These are phyloP conservation scores for Aphodius granarius DNA, from an alignment of 2,888 invertebrate genomes.

Conservation along the genomic window DNA sequence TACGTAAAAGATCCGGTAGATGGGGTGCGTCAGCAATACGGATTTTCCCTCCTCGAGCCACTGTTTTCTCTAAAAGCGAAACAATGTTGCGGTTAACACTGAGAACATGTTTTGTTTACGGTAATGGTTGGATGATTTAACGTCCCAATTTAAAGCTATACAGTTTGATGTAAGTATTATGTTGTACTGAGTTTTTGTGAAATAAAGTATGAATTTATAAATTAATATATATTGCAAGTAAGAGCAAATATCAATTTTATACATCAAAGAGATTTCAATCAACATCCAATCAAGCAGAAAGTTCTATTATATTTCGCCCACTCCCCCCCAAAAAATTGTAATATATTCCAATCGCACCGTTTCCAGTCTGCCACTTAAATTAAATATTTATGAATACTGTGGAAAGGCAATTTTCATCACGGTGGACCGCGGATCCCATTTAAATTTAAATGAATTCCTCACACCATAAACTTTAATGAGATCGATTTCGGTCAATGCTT, in stretches of 20 bases:
- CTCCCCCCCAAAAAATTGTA: not conserved
- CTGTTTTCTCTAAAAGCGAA: conserved; percentile 70
- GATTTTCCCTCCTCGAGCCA: conserved; percentile 75
- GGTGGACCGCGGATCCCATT: not conserved
- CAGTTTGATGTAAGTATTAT: not conserved
- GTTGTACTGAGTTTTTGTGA: not conserved
- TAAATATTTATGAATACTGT: not conserved
- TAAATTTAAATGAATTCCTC: not conserved
- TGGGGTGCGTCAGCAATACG: conserved; percentile 86
- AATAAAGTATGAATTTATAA: not conserved
- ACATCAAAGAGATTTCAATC: not conserved
- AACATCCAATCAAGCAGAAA: not conserved
- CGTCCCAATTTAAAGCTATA: not conserved
- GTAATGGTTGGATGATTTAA: not conserved
- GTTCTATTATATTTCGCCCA: not conserved
- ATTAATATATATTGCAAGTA: too few relatives aligned
- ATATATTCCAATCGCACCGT: not conserved
- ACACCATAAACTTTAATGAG: not conserved
- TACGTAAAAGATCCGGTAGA: conserved; percentile 98
- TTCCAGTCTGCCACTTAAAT: not conserved
- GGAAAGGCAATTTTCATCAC: not conserved
- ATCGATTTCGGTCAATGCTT: not conserved
- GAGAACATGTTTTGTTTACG: not conserved
- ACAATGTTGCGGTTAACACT: not conserved
- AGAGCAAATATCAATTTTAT: not conserved